Base-by-base conservation (phyloP, 2,113 vertebrate genomes). In the Salvelinus namaycush region DNA sequence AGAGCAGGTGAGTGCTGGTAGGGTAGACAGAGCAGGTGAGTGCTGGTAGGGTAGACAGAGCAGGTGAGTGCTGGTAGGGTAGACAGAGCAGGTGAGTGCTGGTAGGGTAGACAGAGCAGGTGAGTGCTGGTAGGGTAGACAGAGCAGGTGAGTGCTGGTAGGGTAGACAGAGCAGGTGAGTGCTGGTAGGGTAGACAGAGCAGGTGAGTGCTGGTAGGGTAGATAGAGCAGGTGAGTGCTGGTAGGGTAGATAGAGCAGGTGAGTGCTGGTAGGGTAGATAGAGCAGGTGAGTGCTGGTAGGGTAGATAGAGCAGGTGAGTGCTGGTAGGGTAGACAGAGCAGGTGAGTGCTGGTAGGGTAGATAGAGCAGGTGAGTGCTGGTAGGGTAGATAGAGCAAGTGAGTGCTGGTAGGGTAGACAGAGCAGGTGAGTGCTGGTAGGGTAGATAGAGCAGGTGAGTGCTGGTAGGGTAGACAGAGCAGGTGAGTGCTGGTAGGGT, bases 41-140 rank as follows among this genome's bases (percentile, higher is more conserved):
- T 27, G 26, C 26, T 27, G 26, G 26, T 27, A 27, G 26, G 26
- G 26, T 27, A 27, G 26, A 27, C 26, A 27, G 26, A 0, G 94
- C 96, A 0, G 0, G 93, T 26, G 26, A 26, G 26, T 26, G 26
- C 26, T 26, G 26, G 26, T 26, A 26, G 26, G 0, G 94, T 95
- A 0, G 0, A 26, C 26, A 26, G 26, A 26, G 26, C 26, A n/a
- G n/a, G 26, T n/a, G n/a, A n/a, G n/a, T n/a, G 26, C 26, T 27
- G 26, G 26, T 27, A 27, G 2, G 26, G 26, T 27, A 27, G 26
- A 27, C 26, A 27, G 26, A 27, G n/a, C n/a, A n/a, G n/a, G 26
- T 94, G 0, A 1, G 13, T 0, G 31, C 31, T 6, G 31, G 31
- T 6, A 34, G 31, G 31, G 31, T 34, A 34, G 31, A 91, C 0